Evolutionary conservation across 35 echinoderm and acorn worm species (phyloP), one percentile per base, ranked within the genome.

Genomic region (Eucidaris tribuloides): DNA sequence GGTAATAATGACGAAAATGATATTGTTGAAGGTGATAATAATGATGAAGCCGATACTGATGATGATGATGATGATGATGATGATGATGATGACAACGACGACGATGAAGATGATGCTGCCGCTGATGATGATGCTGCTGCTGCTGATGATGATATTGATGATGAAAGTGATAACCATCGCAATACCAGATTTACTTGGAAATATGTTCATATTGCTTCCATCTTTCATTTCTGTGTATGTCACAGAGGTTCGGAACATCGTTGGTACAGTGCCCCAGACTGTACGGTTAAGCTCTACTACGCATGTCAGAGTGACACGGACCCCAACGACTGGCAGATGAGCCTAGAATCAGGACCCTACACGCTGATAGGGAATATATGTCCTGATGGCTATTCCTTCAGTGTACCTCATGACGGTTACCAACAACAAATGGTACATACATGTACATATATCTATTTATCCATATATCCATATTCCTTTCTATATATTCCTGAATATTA

Each of bases 391-490:
- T 94, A 82, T 45, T 62, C 38, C 3, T 94, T 94, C 72, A 89
- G 87, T 44, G 70, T 94, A 23, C 92, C 92, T 14, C 87, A 84
- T 54, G 65, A 89, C 81, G 92, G 92, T 9, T 94, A 78, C 42
- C 40, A 70, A 52, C 74, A 85, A 35, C 82, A 90, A 65, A 94
- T 89, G 92, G 92, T 90, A 52, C 5, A n/a, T n/a, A n/a, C n/a
- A n/a, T n/a, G n/a, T n/a, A n/a, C n/a, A n/a, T n/a, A n/a, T n/a
- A n/a, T n/a, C n/a, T n/a, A n/a, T n/a, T n/a, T n/a, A n/a, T n/a
- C n/a, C n/a, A n/a, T n/a, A n/a, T n/a, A n/a, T n/a, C n/a, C n/a
- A n/a, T n/a, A n/a, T n/a, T n/a, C n/a, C n/a, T n/a, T n/a, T n/a
- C n/a, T n/a, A n/a, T n/a, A n/a, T n/a, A n/a, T n/a, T n/a, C n/a